Evolutionary conservation across 2,888 invertebrate genomes (phyloP).

Genomic region (Agrilus biguttatus): DNA sequence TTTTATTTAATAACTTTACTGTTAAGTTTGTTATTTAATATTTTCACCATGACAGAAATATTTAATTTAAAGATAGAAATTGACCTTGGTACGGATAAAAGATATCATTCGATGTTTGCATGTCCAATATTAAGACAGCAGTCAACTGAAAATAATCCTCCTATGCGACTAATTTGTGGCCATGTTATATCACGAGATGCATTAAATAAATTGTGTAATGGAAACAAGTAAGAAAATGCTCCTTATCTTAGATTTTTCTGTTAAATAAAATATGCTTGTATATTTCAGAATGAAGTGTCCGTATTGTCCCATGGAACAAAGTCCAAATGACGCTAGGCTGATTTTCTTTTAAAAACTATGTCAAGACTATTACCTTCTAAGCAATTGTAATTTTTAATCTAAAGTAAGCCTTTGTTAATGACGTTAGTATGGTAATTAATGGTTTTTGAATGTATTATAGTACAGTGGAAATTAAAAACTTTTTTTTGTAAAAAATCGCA

Average conservation of each 20-base stretch:
- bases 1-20: not conserved
- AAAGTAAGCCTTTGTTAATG: too few relatives aligned
- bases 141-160: constrained; percentile 90
- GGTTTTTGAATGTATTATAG: too few relatives aligned
- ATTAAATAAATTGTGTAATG: constrained; percentile 82
- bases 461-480: too few relatives aligned
- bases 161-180: constrained; percentile 92
- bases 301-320: constrained; percentile 95
- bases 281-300: constrained; percentile 89
- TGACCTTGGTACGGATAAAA: constrained; percentile 77
- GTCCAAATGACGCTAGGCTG: constrained; percentile 79
- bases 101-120: constrained; percentile 96
- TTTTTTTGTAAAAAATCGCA: too few relatives aligned
- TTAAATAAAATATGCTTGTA: constrained; percentile 6
- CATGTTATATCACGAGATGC: constrained; percentile 98
- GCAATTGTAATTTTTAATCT: too few relatives aligned
- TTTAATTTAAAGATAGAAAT: constrained; percentile 66
- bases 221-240: constrained; percentile 61
- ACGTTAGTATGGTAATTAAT: too few relatives aligned
- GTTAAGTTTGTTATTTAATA: not conserved
- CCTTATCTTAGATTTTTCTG: not conserved
- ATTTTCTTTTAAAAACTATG: constrained; percentile 69
- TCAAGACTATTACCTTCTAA: too few relatives aligned
- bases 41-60: not conserved
- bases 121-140: constrained; percentile 97